Evolutionary conservation across 2,888 invertebrate genomes (phyloP), one percentile per base, ranked within the genome.

Genomic region (Brenthis ino): DNA sequence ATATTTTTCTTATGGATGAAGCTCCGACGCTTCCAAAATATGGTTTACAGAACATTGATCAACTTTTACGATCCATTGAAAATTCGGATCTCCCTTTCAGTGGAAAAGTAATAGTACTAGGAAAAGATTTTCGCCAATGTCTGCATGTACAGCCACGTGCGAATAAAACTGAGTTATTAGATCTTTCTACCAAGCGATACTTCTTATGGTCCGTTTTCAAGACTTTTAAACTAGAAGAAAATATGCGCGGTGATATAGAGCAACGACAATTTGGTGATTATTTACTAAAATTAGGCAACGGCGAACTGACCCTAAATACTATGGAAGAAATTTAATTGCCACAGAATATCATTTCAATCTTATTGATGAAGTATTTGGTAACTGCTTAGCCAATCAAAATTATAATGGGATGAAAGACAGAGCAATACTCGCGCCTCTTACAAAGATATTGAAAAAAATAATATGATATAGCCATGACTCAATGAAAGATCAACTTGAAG

Each of bases 351-450:
- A 72, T 72, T 72, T 69, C 72, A 69, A 67, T 65, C 71, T 65
- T 64, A 71, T 48, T 68, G 68, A 71, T 56, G 68, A 69, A 63
- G 65, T 71, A 57, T 71, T 71, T 68, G 68, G 68, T 63, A 71
- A 68, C 68, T 68, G 68, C 64, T 63, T 61, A 65, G 65, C 58
- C 66, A 72, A 64, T 66, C 70, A 28, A 70, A 72, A 68, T 70
- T 72, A 66, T 72, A 68, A 70, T 51, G 24, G 3, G 3, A 72
- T 66, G 67, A 69, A 72, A 72, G 68, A 72, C 56, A 70, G 70
- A 72, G 72, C 70, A 60, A 72, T 70, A 69, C 68, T 70, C 47
- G 70, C 69, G 58, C 72, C 72, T 68, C 70, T 72, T 64, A 69
- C 57, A 72, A 69, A 69, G 64, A 64, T 67, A 60, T 67, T 65